Evolutionary conservation across 23 tunicate genomes (phyloP), one percentile per base, ranked within the genome.

Genomic region (Pegea sp.): DNA sequence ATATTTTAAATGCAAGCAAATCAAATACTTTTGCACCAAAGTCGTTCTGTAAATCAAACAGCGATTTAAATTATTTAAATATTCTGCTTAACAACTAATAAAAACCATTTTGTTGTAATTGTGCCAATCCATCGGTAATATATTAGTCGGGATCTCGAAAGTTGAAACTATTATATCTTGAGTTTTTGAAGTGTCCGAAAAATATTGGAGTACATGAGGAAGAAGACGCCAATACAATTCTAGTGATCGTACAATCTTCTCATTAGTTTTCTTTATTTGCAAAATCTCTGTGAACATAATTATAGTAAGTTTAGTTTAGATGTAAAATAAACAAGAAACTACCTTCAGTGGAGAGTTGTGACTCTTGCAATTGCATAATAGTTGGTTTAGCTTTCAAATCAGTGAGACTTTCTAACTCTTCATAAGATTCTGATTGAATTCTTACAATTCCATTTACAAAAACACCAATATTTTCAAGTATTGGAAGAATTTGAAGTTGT

Each of bases 161-260:
- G 13, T 18, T 18, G 43, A 56, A 6, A 63, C 11, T 1, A 56
- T 76, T 16, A 77, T 43, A 56, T 84, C 95, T 49, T 84, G 95
- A 22, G 70, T 57, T 24, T 51, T 48, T 3, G 84, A 74, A 4
- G 52, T 52, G 0, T 76, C 62, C 24, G 84, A 51, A 30, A 70
- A 64, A 20, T 69, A 42, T 33, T 74, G 60, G 1, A 84, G 76
- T 4, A 84, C 68, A 20, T 46, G 54, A 19, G 95, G 95, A 1
- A 84, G 63, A 50, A 84, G 71, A 44, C 68, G 68, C 95, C 95
- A 84, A 57, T 74, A 84, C 59, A 84, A 33, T 21, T 64, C 76
- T 1, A 84, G 61, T 33, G 68, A 76, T 48, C 60, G 67, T 19
- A 49, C 49, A 7, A 63, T 58, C 28, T 28, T 27, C 26, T 74